Base-by-base conservation (phyloP, 2,888 invertebrate genomes). In the Cataglyphis altisquamis region DNA sequence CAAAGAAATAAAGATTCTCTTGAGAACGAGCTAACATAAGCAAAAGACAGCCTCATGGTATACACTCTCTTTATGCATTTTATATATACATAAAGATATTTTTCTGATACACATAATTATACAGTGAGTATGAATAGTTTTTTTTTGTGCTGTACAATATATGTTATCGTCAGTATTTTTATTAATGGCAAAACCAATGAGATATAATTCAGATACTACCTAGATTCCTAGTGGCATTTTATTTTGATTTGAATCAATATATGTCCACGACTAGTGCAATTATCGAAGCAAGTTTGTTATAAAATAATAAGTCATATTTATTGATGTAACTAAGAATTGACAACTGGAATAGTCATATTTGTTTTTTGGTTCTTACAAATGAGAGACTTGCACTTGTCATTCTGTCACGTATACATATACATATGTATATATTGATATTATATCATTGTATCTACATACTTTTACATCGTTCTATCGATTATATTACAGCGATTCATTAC, bases 211-310 rank as follows among this genome's bases (percentile, higher is more conserved):
- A 39, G 18, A 57, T 18, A 15, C 36, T 25, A 21, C 6, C 10
- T 3, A 36, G 9, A 21, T 55, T 9, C 21, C 55, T 18, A 6
- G 18, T 5, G 25, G 18, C 36, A 25, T 72, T 72, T 70, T 70
- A 55, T 70, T 55, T 72, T 57, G 52, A 70, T 72, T 72, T 5
- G 1, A 57, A 72, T 72, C 25, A 25, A 57, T 72, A 72, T 9
- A 15, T 70, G 21, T 70, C 36, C 4, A 32, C 18, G 36, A 32
- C 36, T 39, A 18, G 9, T 55, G 21, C 9, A 70, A 70, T 70
- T 72, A 72, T 39, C 21, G 25, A 21, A 57, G 21, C 25, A 39
- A 57, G 25, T 57, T 72, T 9, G 18, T 39, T 25, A 39, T 39
- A 39, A 1, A 72, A 25, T 25, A 21, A 72, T 10, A 25, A 25